Base-by-base conservation (phyloP, 1,140 invertebrate genomes). In the Polypedilum vanderplanki region DNA sequence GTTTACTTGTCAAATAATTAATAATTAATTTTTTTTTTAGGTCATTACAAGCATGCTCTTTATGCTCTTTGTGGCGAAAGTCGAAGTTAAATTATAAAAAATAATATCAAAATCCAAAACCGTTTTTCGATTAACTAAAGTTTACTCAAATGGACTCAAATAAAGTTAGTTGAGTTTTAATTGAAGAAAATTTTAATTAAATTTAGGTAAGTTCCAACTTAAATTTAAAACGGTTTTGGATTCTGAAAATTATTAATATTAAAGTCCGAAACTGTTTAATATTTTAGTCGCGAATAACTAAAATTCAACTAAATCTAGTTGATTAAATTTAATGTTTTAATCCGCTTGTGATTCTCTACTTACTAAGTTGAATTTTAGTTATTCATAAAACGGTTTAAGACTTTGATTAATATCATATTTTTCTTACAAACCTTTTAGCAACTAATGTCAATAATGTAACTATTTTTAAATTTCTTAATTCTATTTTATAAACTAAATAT, bases 11-110 rank as follows among this genome's bases (percentile, higher is more conserved):
- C 4, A 12, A 15, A n/a, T 15, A 57, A 57, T 57, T 57, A 57
- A 57, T n/a, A n/a, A n/a, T n/a, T n/a, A 57, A n/a, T n/a, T 15
- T 57, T n/a, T 57, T 57, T 57, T 20, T 82, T 81, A 3, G 81
- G 81, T 15, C 80, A 83, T 67, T 83, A 83, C 40, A 83, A 83
- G 73, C 81, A 83, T 76, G 81, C 81, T 74, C 77, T 83, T 9
- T 83, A 83, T 65, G 81, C 79, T n/a, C 75, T 83, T 57, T 76
- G 80, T 17, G 81, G 81, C 3, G 81, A 83, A 76, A 78, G 82
- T 70, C 65, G 65, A 18, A 70, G 18, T 18, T 70, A 70, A 22
- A 20, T 17, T 57, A 57, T 12, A 15, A 57, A 15, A 12, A 12
- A 57, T 57, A n/a, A 57, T n/a, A n/a, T 12, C 0, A 4, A 3